Percentiles rank a stretch among this genome's conserved stretches.
Conservation (phyloP, 1,140 invertebrate species). For the Bombus haemorrhoidalis region DNA sequence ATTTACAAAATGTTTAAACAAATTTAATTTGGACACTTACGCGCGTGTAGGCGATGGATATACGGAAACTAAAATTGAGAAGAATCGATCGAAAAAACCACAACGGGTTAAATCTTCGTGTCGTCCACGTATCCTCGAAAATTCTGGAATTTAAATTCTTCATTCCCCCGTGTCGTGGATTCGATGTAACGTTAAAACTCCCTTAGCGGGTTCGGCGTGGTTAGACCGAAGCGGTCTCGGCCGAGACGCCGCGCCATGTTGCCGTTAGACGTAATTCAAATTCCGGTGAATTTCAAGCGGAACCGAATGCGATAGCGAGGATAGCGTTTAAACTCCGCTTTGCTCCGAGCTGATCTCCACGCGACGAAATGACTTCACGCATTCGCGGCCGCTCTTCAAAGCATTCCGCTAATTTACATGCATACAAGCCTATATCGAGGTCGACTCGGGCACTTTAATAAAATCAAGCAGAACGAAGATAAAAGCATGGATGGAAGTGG, state of each 20-base stretch:
- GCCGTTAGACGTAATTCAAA: constrained; percentile 20
- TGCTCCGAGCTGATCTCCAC: neutral
- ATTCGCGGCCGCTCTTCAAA: constrained; percentile 16
- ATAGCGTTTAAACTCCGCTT: constrained; percentile 1
- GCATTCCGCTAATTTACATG: constrained; percentile 40
- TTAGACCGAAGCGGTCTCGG: neutral
- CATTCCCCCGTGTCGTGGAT: neutral
- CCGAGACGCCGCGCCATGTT: neutral
- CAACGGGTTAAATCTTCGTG: neutral
- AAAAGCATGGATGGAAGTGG: constrained; percentile 31
- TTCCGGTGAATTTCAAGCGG: neutral
- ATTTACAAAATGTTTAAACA: too few species aligned
- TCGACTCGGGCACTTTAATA: constrained; percentile 37
- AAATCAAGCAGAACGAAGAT: constrained; percentile 44
- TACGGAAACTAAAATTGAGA: neutral
- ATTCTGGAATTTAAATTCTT: neutral
- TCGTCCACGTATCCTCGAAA: neutral
- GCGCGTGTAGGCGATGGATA: neutral
- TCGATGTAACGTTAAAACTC: neutral
- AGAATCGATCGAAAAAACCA: neutral
- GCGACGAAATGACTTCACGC: constrained; percentile 40
- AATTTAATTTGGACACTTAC: too few species aligned
- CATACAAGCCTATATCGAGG: constrained; percentile 32
- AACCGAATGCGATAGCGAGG: constrained; percentile 1
- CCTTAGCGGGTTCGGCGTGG: too few species aligned